Base-by-base conservation (phyloP, 2,888 invertebrate species). In the Drosophila prostipennis region DNA sequence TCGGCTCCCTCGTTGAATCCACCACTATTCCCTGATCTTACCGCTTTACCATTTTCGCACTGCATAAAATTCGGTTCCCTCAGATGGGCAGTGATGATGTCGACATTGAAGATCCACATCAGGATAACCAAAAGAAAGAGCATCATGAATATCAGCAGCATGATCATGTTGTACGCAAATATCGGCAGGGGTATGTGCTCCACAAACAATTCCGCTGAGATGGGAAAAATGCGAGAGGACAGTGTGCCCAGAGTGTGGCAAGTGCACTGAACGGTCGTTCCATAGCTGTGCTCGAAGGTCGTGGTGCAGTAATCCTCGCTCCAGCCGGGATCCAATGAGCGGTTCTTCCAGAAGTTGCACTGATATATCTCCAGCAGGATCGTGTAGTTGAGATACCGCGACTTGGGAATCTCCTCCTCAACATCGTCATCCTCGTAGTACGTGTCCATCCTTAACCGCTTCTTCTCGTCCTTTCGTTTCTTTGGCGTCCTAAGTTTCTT, bases 281-380 rank as follows among this genome's bases (percentile, higher is more conserved):
- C 58, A 10, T 8, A 3, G 6, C 8, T 10, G 14, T 56, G 8
- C 40, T 76, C 43, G 1, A 76, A 63, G 1, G 53, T 23, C 3
- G 72, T 64, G 1, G 4, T 19, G 34, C 76, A 76, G 19, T 36
- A 10, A 0, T 72, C 29, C 5, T 42, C 2, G 4, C 45, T 57
- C 76, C 76, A 76, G 1, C 76, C 72, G n/a, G 76, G 72, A 14
- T 63, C 26, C 5, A 46, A 6, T 0, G 63, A n/a, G 0, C 26
- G 32, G 6, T 76, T 67, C 6, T 14, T 16, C 68, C 72, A 76
- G 7, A 42, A 52, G 1, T 42, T 59, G 46, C 76, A 76, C 7
- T 60, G 43, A n/a, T 39, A 64, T 0, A 56, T 46, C 54, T 76
- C 76, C 29, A 76, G 13, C 13, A 59, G 19, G 1, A 76, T 53